Conservation (phyloP, 2,113 vertebrate genomes). For the Xenopus tropicalis region DNA sequence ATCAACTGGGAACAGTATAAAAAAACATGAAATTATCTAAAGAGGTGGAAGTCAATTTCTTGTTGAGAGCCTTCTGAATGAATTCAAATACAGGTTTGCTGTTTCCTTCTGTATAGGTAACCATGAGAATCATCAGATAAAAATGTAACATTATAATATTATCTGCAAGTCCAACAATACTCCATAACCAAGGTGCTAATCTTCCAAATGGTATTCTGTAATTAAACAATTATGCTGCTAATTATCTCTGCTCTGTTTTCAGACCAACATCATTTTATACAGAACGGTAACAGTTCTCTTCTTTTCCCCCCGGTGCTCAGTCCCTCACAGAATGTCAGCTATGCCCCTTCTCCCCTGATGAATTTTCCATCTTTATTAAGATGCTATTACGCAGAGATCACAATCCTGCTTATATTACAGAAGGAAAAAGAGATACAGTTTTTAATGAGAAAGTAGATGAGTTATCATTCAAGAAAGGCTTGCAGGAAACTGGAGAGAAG, state of each 20-base stretch:
- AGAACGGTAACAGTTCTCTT: too few relatives aligned
- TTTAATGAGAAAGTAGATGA: neutral
- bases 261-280: constrained; percentile 18
- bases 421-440: neutral
- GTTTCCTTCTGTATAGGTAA: constrained; percentile 27
- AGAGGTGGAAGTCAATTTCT: constrained; percentile 39
- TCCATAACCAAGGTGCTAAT: constrained; percentile 21
- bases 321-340: neutral
- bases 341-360: neutral
- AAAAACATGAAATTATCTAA: constrained; percentile 30
- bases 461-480: constrained; percentile 8
- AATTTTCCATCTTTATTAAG: constrained; percentile 3
- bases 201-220: constrained; percentile 1
- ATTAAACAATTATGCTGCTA: neutral
- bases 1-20: constrained; percentile 27
- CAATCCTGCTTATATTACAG: constrained; percentile 3
- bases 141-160: constrained; percentile 29
- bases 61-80: constrained; percentile 32
- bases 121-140: constrained; percentile 25
- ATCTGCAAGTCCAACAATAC: constrained; percentile 9
- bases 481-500: neutral
- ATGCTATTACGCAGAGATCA: neutral
- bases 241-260: constrained; percentile 14
- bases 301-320: neutral
- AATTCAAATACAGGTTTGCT: constrained; percentile 30